Conservation (phyloP, 2,888 invertebrate species). For the Xestoiulus laeticollis region DNA sequence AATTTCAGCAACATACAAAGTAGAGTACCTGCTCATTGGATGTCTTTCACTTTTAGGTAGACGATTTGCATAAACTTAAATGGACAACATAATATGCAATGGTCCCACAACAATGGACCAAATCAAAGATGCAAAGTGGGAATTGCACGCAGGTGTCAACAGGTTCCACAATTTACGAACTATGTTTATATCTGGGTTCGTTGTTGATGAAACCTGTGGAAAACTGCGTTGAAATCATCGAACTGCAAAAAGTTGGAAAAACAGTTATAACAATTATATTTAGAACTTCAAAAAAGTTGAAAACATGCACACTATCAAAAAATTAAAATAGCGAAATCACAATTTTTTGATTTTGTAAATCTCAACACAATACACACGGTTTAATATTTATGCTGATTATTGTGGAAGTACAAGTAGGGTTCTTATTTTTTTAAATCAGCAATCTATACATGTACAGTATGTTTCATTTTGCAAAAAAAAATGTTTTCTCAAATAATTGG, state of each 20-base stretch:
- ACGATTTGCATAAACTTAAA: background rate
- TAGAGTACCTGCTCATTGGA: background rate
- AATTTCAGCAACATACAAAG: background rate
- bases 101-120: background rate
- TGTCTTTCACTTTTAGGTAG: background rate
- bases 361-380: background rate
- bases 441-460: background rate
- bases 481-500: too few species aligned
- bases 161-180: constrained; percentile 39
- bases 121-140: background rate
- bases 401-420: background rate
- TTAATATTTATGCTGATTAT: background rate
- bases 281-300: background rate
- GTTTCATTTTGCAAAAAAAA: background rate
- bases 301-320: background rate
- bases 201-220: constrained; percentile 48
- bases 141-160: constrained; percentile 23
- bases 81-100: background rate
- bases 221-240: background rate
- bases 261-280: background rate
- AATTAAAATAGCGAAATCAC: background rate
- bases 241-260: background rate
- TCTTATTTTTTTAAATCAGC: background rate
- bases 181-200: constrained; percentile 27
- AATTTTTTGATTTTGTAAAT: background rate